phyloP scores from a whole-genome alignment of 1,140 invertebrate species.

The Globodera rostochiensis region DNA sequence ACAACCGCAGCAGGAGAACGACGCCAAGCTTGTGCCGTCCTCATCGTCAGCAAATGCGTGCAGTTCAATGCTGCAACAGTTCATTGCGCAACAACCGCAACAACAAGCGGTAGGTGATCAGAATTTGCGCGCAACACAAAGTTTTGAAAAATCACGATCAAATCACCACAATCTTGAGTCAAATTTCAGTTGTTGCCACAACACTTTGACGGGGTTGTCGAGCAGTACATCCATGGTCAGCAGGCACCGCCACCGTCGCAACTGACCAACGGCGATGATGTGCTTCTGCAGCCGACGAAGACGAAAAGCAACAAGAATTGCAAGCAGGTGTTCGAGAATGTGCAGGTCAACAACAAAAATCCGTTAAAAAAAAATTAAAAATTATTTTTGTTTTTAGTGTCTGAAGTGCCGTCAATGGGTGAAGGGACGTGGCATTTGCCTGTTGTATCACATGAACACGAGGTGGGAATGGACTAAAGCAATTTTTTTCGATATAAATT shows the following conservation, averaged over 20 bases:
- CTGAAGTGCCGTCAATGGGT: conserved; percentile 22
- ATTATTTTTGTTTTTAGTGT: not conserved
- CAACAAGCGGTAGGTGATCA: not conserved
- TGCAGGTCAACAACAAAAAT: not conserved
- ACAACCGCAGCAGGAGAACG: too few species aligned
- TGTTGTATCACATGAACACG: conserved; percentile 27
- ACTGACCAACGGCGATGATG: not conserved
- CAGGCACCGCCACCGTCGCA: not conserved
- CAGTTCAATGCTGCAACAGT: not conserved
- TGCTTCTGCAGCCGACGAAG: not conserved
- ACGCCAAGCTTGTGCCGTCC: too few species aligned
- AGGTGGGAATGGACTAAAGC: not conserved
- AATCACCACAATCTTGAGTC: too few species aligned
- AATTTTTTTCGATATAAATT: too few species aligned
- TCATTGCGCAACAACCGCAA: not conserved
- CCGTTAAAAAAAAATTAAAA: conserved; percentile 6
- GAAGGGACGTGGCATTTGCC: conserved; percentile 28
- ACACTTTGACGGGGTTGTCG: not conserved
- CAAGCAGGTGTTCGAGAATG: conserved; percentile 10
- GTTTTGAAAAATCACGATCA: too few species aligned
- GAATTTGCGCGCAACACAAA: too few species aligned
- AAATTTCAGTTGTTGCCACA: not conserved
- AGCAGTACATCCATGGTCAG: not conserved
- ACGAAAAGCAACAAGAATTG: not conserved
- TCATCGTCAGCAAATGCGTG: not conserved